These are phyloP conservation scores for Drosophila koepferae DNA, from an alignment of 2,888 invertebrate species.

Conservation along the genomic window DNA sequence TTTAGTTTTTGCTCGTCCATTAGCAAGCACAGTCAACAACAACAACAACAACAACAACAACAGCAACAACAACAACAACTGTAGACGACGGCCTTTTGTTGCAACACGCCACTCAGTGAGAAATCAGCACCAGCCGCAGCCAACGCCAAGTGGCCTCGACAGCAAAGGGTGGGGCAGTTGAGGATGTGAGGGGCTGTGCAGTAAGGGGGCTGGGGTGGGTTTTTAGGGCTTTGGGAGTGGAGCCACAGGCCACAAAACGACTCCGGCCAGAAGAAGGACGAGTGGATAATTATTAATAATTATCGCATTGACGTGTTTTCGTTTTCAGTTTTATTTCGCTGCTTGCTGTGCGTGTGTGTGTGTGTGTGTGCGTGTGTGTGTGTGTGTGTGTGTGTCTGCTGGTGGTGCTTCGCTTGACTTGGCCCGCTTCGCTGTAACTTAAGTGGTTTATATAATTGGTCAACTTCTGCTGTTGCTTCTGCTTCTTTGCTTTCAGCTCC, in stretches of 20 bases:
- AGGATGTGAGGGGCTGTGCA: background rate
- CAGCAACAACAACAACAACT: slow-evolving; percentile 16
- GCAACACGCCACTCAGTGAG: slow-evolving; percentile 73
- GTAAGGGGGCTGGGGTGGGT: background rate
- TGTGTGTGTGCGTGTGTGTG: slow-evolving; percentile 18
- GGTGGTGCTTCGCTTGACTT: slow-evolving; percentile 42
- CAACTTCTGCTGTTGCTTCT: slow-evolving; percentile 63
- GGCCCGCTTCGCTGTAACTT: slow-evolving; percentile 56
- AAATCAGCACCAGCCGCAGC: slow-evolving; percentile 69
- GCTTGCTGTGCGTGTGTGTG: slow-evolving; percentile 21
- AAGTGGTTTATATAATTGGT: slow-evolving; percentile 79
- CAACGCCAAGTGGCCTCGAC: slow-evolving; percentile 55
- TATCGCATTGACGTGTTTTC: slow-evolving; percentile 82
- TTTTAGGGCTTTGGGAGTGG: slow-evolving; percentile 11
- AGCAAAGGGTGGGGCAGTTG: slow-evolving; percentile 4
- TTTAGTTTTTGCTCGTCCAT: slow-evolving; percentile 80
- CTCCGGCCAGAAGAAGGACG: slow-evolving; percentile 70
- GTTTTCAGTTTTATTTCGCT: slow-evolving; percentile 65
- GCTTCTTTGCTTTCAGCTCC: slow-evolving; percentile 23
- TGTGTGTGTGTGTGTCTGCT: slow-evolving; percentile 19
- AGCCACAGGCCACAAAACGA: slow-evolving; percentile 14
- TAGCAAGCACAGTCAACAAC: slow-evolving; percentile 62
- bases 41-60: slow-evolving; percentile 3
- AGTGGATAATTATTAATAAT: slow-evolving; percentile 81
- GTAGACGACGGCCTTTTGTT: slow-evolving; percentile 64